phyloP scores from a whole-genome alignment of 2,797 vertebrate genomes.

The Threskiornis aethiopicus region DNA sequence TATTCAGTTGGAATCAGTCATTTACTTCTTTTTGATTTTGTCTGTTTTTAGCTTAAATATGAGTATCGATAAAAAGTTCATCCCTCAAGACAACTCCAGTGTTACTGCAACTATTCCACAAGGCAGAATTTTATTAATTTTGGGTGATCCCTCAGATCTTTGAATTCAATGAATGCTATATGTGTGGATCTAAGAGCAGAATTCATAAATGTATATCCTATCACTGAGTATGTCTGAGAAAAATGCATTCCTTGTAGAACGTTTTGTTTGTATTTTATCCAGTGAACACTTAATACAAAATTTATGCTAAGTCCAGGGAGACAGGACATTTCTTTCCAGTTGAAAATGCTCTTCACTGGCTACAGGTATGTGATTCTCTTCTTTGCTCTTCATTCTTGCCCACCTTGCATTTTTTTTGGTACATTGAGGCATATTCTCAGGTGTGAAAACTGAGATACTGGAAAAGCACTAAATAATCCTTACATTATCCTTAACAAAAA shows the following conservation, averaged over 20 bases:
- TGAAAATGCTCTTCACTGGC: background rate
- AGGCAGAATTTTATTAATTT: background rate
- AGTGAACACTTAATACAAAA: background rate
- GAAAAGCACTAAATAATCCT: background rate
- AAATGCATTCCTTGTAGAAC: background rate
- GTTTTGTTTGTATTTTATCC: background rate
- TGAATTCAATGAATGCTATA: background rate
- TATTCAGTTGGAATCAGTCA: background rate
- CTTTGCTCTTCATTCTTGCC: background rate
- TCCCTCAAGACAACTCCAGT: background rate
- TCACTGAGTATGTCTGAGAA: background rate
- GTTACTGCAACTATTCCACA: background rate
- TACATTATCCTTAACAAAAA: background rate
- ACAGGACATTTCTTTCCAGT: background rate
- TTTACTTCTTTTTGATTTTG: background rate
- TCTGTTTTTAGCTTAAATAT: background rate
- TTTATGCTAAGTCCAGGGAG: background rate
- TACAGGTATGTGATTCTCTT: background rate
- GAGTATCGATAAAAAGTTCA: background rate
- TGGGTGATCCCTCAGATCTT: background rate
- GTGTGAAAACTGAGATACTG: background rate
- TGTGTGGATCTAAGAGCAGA: background rate
- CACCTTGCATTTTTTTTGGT: background rate
- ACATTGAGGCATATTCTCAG: background rate
- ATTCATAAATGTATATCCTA: background rate